Evolutionary conservation across 2,797 vertebrate species (phyloP), one percentile per base, ranked within the genome.

Genomic region (Rhabdophis nuchalis): DNA sequence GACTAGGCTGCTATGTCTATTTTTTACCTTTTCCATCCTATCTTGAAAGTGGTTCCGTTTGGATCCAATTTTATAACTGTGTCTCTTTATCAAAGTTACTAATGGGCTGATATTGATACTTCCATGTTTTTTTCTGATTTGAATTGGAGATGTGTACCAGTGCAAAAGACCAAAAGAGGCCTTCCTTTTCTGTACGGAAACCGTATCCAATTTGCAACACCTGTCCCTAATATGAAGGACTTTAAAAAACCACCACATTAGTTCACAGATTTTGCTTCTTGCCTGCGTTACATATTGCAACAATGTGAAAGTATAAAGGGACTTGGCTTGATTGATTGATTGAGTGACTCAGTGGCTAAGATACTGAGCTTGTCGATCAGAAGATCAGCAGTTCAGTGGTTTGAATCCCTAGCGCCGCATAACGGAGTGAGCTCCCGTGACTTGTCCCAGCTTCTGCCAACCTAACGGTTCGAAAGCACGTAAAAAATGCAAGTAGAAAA

Each of bases 71-170:
- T 72, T 36, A 36, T 7, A 36, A 18, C n/a, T 9, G 1, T 18
- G 16, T 36, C 16, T 72, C 14, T 18, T 72, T 18, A 72, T 72
- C 14, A 36, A 6, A 36, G 32, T 16, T 20, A 20, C 32, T 32
- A 72, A 10, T 36, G 32, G 20, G 7, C 0, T 0, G 1, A 36
- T 36, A 3, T 5, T 8, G n/a, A 32, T 16, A 72, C 14, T 18
- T 36, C 1, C 32, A 72, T 8, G 1, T 36, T 72, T 72, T 72
- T 72, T 72, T 16, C 2, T 72, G 6, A 72, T 72, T 72, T 72
- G 36, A 72, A 72, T 32, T 72, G 64, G 64, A n/a, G 36, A 72
- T 18, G 64, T 32, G 2, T 16, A 36, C 13, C 64, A 32, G n/a
- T 32, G n/a, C 64, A 72, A 32, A 72, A 72, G n/a, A 2, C 64